Base-by-base conservation (phyloP, 2,113 vertebrate species). In the Zosterops japonicus region DNA sequence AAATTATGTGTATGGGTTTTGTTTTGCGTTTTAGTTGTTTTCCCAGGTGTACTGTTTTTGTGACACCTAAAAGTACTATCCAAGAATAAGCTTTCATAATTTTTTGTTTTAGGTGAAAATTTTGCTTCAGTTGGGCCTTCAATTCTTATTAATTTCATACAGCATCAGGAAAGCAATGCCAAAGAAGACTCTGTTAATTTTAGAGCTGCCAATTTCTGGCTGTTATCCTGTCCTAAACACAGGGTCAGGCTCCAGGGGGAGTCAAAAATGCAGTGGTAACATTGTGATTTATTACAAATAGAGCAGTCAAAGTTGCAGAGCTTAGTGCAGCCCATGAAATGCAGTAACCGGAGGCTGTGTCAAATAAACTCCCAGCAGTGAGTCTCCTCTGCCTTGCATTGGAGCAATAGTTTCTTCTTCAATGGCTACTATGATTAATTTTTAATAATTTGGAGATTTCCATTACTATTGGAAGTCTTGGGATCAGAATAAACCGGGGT, bases 301-400 rank as follows among this genome's bases (percentile, higher is more conserved):
- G 27, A 79, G 35, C 21, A 41, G 33, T 85, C 57, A 31, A 55
- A 90, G 47, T 69, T 88, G 59, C n/a, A 47, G 44, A 12, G 27
- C 49, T 94, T 59, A 55, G 23, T n/a, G 41, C 56, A 83, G 27
- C 47, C 75, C 64, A 16, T 75, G 67, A 79, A 88, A 78, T 60
- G 55, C 33, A 61, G 21, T 35, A 78, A 50, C 60, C 55, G 35
- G 33, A 56, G 72, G 56, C 83, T 49, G 22, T 11, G n/a, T 24
- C 42, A 42, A 44, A 83, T 35, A 83, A 83, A 74, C 67, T 56
- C 17, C 56, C 27, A 90, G 33, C 24, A 75, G 24, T 24, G 25
- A 24, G 7, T 72, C 13, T 72, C 16, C 74, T 59, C 79, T 93
- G 47, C 52, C 44, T 59, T 6, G 1, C 0, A 0, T 36, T 23